Conservation (phyloP, 2,797 vertebrate genomes). For the Chanos chanos region DNA sequence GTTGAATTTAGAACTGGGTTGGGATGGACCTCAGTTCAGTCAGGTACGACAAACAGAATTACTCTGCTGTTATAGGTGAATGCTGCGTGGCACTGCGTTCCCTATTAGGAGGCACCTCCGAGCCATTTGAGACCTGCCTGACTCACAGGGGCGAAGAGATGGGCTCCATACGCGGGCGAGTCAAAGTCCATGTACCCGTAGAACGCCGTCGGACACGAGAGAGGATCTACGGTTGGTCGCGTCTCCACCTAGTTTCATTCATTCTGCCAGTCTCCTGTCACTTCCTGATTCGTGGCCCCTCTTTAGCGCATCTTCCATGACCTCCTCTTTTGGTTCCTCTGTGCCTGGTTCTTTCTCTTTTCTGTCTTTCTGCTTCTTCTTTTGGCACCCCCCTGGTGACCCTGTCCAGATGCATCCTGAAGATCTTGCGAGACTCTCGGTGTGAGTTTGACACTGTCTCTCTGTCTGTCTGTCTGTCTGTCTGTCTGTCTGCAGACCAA, state of each 20-base stretch:
- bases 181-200: constrained; percentile 67
- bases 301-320: too few relatives aligned
- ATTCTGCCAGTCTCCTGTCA: neutral
- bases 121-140: constrained; percentile 78
- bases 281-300: neutral
- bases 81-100: constrained; percentile 75
- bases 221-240: constrained; percentile 69
- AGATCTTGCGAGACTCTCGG: constrained; percentile 47
- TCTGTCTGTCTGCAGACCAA: neutral
- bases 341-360: constrained; percentile 65
- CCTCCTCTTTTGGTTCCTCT: constrained; percentile 50
- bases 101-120: constrained; percentile 53
- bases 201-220: constrained; percentile 59
- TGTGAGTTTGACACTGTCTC: constrained; percentile 37
- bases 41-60: too few relatives aligned
- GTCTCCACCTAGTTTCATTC: neutral
- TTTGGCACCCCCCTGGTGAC: constrained; percentile 61
- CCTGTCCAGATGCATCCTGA: constrained; percentile 72
- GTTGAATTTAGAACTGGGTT: too few relatives aligned
- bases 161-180: constrained; percentile 75
- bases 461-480: too few relatives aligned
- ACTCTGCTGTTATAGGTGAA: constrained; percentile 64
- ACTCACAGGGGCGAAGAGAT: constrained; percentile 80
- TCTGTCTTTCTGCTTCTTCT: constrained; percentile 67
- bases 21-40: too few relatives aligned